phyloP scores from a whole-genome alignment of 2,113 vertebrate species.

The Platanista minor region DNA sequence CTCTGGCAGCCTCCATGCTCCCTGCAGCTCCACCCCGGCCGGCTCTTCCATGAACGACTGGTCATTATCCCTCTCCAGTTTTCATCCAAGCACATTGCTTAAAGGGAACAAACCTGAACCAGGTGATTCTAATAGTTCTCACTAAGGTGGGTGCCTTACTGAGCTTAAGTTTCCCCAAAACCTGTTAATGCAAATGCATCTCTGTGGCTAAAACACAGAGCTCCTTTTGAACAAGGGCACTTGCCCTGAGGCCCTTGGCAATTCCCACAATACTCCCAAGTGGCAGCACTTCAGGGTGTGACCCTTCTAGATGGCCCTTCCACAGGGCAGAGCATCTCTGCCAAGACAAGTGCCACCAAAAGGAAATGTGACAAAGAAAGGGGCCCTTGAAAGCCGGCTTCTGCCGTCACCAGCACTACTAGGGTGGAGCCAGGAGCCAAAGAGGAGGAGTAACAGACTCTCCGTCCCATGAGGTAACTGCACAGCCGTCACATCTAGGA shows the following conservation, averaged over 20 bases:
- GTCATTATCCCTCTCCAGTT: neutral
- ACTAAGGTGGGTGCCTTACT: neutral
- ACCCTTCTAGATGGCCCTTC: neutral
- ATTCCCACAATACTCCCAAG: neutral
- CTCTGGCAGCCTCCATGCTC: neutral
- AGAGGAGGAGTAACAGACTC: constrained; percentile 69
- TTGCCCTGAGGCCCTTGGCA: neutral
- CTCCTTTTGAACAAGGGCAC: neutral
- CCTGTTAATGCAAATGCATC: neutral
- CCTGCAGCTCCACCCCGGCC: rapidly evolving
- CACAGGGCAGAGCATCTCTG: neutral
- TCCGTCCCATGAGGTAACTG: constrained; percentile 67
- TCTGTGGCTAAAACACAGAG: neutral
- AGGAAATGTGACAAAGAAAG: neutral
- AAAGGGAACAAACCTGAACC: neutral
- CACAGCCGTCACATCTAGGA: constrained; percentile 73
- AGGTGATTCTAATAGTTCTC: neutral
- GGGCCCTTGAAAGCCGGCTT: no score
- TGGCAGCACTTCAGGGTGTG: neutral
- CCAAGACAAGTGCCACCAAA: neutral
- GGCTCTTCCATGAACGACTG: neutral
- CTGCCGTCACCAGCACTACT: neutral
- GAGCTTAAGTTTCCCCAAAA: neutral
- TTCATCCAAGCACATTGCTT: neutral
- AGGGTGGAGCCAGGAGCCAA: neutral